Percentiles rank a stretch among this genome's conserved stretches.
These are phyloP conservation scores for Bostrychus sinensis DNA, from an alignment of 2,113 vertebrate species.

Conservation along the genomic window DNA sequence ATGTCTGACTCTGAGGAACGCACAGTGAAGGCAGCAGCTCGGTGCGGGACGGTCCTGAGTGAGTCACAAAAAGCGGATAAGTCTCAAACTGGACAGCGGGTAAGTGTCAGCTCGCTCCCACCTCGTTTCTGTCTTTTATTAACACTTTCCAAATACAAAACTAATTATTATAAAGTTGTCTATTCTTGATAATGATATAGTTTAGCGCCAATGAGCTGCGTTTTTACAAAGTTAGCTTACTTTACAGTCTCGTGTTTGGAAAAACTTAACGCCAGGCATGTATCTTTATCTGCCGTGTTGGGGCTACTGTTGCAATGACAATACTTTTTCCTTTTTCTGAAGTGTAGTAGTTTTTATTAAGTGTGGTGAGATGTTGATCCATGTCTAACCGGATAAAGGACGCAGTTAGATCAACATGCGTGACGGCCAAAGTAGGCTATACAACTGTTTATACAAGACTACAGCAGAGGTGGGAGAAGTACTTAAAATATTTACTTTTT, in stretches of 20 bases:
- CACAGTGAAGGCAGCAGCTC: constrained; percentile 61
- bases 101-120: constrained; percentile 33
- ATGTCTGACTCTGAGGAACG: constrained; percentile 16
- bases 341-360: not conserved
- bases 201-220: not conserved
- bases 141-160: not conserved
- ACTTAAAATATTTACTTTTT: too few relatives aligned
- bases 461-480: too few relatives aligned
- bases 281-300: not conserved
- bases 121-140: not conserved
- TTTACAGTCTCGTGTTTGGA: not conserved
- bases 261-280: not conserved
- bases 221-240: not conserved
- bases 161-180: not conserved
- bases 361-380: not conserved
- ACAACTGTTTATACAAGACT: too few relatives aligned
- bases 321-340: too few relatives aligned
- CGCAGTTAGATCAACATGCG: not conserved
- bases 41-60: constrained; percentile 14
- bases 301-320: not conserved
- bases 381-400: not conserved
- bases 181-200: not conserved
- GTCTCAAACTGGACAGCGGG: constrained; percentile 28
- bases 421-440: too few relatives aligned
- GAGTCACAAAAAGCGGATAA: constrained; percentile 27